phyloP scores from a whole-genome alignment of 2,888 invertebrate genomes.

The Pharmacophagus antenor region DNA sequence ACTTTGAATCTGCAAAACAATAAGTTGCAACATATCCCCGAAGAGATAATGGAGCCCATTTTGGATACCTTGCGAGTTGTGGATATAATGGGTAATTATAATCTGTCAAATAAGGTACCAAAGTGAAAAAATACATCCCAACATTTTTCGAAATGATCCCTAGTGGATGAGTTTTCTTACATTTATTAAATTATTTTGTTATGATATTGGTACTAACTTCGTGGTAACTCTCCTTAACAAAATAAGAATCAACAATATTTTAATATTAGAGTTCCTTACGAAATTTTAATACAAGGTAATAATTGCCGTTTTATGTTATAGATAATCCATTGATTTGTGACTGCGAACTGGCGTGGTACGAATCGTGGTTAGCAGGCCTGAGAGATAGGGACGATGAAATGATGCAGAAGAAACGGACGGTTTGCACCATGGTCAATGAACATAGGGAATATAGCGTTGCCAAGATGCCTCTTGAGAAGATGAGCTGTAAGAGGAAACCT shows the following conservation, averaged over 20 bases:
- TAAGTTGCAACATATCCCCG: constrained; percentile 89
- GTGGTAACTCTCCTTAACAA: too few relatives aligned
- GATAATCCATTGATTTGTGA: constrained; percentile 94
- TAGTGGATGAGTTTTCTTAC: too few relatives aligned
- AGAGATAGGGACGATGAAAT: constrained; percentile 92
- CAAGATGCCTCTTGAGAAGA: constrained; percentile 89
- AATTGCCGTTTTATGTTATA: constrained; percentile 58
- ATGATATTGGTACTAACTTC: too few relatives aligned
- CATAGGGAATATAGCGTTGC: constrained; percentile 91
- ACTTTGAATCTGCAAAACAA: constrained; percentile 94
- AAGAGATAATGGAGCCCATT: constrained; percentile 94
- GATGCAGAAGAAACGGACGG: constrained; percentile 92
- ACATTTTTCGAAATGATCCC: not conserved
- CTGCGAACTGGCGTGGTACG: constrained; percentile 94
- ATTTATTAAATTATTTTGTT: too few relatives aligned
- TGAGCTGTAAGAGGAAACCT: constrained; percentile 89
- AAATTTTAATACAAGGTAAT: not conserved
- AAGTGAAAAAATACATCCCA: not conserved
- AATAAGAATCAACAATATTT: too few relatives aligned
- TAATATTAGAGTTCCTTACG: too few relatives aligned
- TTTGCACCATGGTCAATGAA: constrained; percentile 90
- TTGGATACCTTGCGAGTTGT: constrained; percentile 92
- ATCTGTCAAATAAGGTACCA: not conserved
- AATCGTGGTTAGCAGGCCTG: constrained; percentile 88
- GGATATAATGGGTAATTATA: constrained; percentile 89